Evolutionary conservation across 2,113 vertebrate genomes (phyloP).

Genomic region (Toxotes jaculatrix): DNA sequence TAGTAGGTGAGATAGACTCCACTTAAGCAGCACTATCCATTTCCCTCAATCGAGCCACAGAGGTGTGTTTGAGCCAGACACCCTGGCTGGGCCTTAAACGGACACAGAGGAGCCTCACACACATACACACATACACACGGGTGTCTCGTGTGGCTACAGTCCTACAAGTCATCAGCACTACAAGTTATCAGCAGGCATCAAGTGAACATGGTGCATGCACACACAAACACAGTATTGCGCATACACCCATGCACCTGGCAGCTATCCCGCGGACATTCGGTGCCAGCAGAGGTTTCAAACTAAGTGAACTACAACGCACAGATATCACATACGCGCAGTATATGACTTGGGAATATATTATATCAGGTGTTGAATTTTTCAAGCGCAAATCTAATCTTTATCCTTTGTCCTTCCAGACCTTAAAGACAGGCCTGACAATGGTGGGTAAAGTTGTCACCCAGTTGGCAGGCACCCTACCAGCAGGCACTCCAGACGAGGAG

Average conservation of each 20-base stretch:
- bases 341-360: neutral
- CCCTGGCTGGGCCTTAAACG: conserved; percentile 80
- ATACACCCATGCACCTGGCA: neutral
- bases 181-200: conserved; percentile 62
- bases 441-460: conserved; percentile 98
- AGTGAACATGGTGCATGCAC: conserved; percentile 41
- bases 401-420: conserved; percentile 83
- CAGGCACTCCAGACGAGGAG: conserved; percentile 92
- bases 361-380: neutral
- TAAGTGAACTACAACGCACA: neutral
- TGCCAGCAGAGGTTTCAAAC: neutral
- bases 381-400: neutral
- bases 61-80: conserved; percentile 85
- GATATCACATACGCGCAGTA: neutral
- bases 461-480: conserved; percentile 92
- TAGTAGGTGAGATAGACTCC: conserved; percentile 86
- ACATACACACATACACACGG: conserved; percentile 16
- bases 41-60: conserved; percentile 82
- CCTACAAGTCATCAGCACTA: conserved; percentile 66
- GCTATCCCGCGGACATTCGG: neutral
- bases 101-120: conserved; percentile 76
- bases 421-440: conserved; percentile 97
- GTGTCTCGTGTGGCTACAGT: conserved; percentile 60
- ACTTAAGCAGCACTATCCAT: conserved; percentile 87
- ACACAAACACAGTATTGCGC: conserved; percentile 11